phyloP scores from a whole-genome alignment of 2,888 invertebrate genomes.

The Branchellion lobata region DNA sequence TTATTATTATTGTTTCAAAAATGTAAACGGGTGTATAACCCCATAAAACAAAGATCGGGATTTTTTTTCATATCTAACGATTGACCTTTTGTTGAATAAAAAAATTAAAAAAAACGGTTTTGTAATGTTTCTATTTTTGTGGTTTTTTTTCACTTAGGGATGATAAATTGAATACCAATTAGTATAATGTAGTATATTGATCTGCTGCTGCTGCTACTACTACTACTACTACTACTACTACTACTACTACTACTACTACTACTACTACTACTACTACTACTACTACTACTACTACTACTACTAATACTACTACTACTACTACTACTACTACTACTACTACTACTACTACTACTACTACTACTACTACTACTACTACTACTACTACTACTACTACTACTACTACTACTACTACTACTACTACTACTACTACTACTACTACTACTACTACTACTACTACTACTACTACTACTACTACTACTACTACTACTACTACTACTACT shows the following conservation, averaged over 20 bases:
- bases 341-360: constrained; percentile 29
- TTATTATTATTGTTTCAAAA: no score
- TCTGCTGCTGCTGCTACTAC: background rate
- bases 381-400: background rate
- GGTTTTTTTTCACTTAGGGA: no score
- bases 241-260: background rate
- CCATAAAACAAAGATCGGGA: no score
- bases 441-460: background rate
- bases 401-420: background rate
- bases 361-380: constrained; percentile 9
- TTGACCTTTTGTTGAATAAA: no score
- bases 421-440: background rate
- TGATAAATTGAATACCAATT: no score
- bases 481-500: background rate
- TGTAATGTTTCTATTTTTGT: no score
- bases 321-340: constrained; percentile 27
- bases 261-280: background rate
- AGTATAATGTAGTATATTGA: no score
- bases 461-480: background rate
- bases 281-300: constrained; percentile 23
- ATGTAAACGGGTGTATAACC: no score
- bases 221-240: background rate
- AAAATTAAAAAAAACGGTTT: no score
- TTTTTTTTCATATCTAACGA: no score
- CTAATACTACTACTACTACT: constrained; percentile 15